Base-by-base conservation (phyloP, 2,888 invertebrate genomes). In the Brachypalpus laphriformis region DNA sequence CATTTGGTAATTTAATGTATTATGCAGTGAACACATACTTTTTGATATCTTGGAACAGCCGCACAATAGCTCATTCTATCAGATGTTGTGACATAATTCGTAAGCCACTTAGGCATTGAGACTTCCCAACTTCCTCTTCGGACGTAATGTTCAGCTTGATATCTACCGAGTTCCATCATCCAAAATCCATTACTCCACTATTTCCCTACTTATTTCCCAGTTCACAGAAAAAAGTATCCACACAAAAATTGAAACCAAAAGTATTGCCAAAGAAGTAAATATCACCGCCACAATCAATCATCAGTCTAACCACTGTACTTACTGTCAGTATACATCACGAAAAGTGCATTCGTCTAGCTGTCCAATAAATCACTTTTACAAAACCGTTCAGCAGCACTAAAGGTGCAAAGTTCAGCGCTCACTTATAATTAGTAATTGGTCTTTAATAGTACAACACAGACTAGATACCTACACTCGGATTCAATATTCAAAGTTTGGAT, bases 351-450 rank as follows among this genome's bases (percentile, higher is more conserved):
- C 77, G 72, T 72, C 82, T 78, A 68, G 78, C 66, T 78, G 82
- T 83, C 82, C 72, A 72, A 83, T 83, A 83, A 83, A 83, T 78
- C 78, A 83, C 82, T 68, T 82, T 82, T 77, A 66, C 61, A 51
- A 71, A 71, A 56, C 25, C 3, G 42, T 75, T 68, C 76, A 68
- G 49, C 82, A 78, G 72, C 66, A 31, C 71, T 61, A 45, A 65
- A 61, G 72, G 77, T 78, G 78, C 78, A 78, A 54, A 83, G 78
- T 72, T 83, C 82, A 83, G 9, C 61, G 54, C 71, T 83, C 25
- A 74, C 82, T 72, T 61, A 61, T 47, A 82, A 66, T 71, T 78
- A 51, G 65, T 76, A 57, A 57, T 76, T 70, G 76, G 56, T 40
- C 40, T 47, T n/a, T 28, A 47, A 51, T 22, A 25, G 22, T 16